Evolutionary conservation across 2,113 vertebrate genomes (phyloP), one percentile per base, ranked within the genome.

Genomic region (Hippocampus guttulatus): DNA sequence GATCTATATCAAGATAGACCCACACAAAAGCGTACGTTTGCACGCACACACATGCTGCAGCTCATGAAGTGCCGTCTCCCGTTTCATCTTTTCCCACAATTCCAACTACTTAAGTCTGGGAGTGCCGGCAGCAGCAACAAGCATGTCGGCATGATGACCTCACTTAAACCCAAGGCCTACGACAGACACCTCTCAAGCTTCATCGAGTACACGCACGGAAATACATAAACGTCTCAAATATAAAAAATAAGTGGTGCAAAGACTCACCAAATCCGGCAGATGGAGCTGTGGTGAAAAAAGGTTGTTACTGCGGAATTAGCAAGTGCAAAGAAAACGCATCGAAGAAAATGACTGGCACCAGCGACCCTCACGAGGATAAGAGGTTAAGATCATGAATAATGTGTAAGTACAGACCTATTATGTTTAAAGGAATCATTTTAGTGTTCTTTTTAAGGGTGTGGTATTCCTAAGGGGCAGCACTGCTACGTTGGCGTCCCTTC

Each of bases 31-130:
- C 71, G 20, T 45, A 54, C 81, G 75, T 68, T 80, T 70, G 61
- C 71, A 78, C 61, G 58, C 64, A 75, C 77, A 69, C 58, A 41
- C 33, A 71, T 62, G 76, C 81, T 81, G 82, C 85, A 58, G 66
- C 74, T 73, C 76, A 75, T 85, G 58, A 73, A 85, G 70, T 75
- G 61, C 69, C 14, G 57, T 62, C 78, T 43, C 64, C 27, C 64
- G 23, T 38, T 38, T 40, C 43, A 52, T 21, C 14, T 63, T 61
- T 54, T 52, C 65, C 43, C 64, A 65, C 64, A 65, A 65, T 65
- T 49, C 64, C 41, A 65, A 27, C 64, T 65, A 43, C 64, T 65
- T 43, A 65, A 14, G 40, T 45, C 40, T 47, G 41, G 43, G 64
- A 65, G 64, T 65, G 23, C 43, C 14, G 27, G 41, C 41, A 65